Evolutionary conservation across 2,797 vertebrate species (phyloP).

Genomic region (Hylomyscus alleni): DNA sequence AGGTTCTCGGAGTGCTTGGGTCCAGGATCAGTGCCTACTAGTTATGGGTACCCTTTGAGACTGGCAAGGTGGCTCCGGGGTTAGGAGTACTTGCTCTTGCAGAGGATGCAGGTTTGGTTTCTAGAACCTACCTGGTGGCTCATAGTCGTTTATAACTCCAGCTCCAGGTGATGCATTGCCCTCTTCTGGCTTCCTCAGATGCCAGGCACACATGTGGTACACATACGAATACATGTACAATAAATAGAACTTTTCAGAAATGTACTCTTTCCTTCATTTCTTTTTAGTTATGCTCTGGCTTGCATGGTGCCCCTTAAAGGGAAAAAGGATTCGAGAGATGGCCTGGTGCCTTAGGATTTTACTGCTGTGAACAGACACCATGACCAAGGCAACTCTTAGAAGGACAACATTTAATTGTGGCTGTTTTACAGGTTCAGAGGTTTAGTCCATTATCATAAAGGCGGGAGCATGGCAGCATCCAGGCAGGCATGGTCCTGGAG

Average conservation of each 20-base stretch:
- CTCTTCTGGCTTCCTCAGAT: not conserved
- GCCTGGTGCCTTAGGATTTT: not conserved
- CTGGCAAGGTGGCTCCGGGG: not conserved
- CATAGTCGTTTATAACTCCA: not conserved
- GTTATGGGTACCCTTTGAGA: not conserved
- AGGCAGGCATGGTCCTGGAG: not conserved
- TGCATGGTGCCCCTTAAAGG: not conserved
- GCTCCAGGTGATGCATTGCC: not conserved
- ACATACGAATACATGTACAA: not conserved
- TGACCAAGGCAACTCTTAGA: not conserved
- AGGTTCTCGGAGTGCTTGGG: not conserved
- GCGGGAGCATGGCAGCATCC: not conserved
- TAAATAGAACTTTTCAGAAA: not conserved
- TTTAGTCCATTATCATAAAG: not conserved
- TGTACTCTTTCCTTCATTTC: not conserved
- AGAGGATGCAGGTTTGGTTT: not conserved
- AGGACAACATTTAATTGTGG: not conserved
- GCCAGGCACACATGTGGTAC: not conserved
- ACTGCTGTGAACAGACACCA: not conserved
- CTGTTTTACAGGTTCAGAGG: not conserved
- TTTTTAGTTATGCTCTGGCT: constrained; percentile 33
- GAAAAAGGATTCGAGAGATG: not conserved
- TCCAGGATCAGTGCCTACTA: constrained; percentile 1
- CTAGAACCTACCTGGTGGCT: not conserved
- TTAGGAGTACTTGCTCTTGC: not conserved